Evolutionary conservation across 2,888 invertebrate species (phyloP), one percentile per base, ranked within the genome.

Genomic region (Biston betularia): DNA sequence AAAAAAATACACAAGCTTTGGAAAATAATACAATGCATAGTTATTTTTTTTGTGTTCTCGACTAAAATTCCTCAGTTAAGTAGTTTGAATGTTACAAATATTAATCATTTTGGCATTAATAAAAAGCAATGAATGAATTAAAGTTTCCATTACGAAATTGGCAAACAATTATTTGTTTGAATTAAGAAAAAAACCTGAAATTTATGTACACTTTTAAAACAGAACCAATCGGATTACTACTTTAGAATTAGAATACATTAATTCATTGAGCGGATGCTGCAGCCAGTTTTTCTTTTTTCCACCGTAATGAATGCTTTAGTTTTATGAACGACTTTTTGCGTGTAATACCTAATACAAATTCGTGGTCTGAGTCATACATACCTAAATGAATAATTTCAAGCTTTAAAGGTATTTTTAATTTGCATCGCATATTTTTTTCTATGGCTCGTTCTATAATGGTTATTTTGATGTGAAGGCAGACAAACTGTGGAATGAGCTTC

Each of bases 221-320:
- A 44, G 34, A 33, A 34, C 11, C 11, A 6, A 49, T 49, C 11
- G 10, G 10, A 48, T 9, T n/a, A 46, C n/a, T 46, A 46, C 1
- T 14, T 14, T 14, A 46, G 14, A 46, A 24, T 24, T 24, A 24
- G 24, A 24, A 24, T 24, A 24, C 14, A 14, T 46, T 49, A 49
- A 10, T 5, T 49, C 34, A 34, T 34, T 49, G 49, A 49, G 33
- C 49, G 49, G 49, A 49, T 49, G 49, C 49, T 34, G 49, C 12
- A 49, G 34, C 49, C 34, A 49, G 49, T 12, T 49, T 49, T 48
- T 48, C 24, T 3, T 24, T 6, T 38, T 38, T 38, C 35, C 7
- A 35, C n/a, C n/a, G 24, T 24, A 24, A 24, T 24, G 24, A 38
- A 38, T 38, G 9, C 38, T 46, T 46, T 46, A 46, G 46, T 46